Conservation (phyloP, 2,113 vertebrate species). For the Empidonax alnorum region DNA sequence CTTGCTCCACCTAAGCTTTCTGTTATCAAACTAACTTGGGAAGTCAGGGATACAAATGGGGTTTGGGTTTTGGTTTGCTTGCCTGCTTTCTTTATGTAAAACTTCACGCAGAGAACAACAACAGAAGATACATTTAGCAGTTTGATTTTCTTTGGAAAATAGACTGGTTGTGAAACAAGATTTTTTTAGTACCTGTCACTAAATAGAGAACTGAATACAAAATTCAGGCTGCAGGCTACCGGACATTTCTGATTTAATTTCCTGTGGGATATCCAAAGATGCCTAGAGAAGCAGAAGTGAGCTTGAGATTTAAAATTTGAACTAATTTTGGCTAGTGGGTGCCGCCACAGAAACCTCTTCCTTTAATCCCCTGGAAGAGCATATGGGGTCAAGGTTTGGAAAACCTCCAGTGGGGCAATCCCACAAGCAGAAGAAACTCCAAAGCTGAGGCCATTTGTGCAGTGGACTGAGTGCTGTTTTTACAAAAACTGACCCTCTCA, state of each 20-base stretch:
- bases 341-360: not conserved
- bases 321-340: not conserved
- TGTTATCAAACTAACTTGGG: not conserved
- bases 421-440: not conserved
- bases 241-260: not conserved
- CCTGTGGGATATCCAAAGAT: not conserved
- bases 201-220: not conserved
- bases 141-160: not conserved
- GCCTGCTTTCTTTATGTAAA: not conserved
- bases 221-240: not conserved
- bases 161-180: not conserved
- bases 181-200: not conserved
- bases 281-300: not conserved
- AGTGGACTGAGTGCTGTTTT: not conserved
- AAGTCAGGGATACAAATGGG: not conserved
- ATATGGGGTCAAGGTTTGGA: not conserved
- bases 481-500: not conserved
- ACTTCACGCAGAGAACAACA: not conserved
- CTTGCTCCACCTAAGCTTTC: not conserved
- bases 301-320: not conserved
- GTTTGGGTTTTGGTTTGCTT: not conserved
- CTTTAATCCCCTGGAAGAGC: not conserved
- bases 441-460: not conserved
- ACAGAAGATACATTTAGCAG: not conserved
- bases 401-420: not conserved